phyloP scores from a whole-genome alignment of 2,113 vertebrate genomes.

The Speoplatyrhinus poulsoni region DNA sequence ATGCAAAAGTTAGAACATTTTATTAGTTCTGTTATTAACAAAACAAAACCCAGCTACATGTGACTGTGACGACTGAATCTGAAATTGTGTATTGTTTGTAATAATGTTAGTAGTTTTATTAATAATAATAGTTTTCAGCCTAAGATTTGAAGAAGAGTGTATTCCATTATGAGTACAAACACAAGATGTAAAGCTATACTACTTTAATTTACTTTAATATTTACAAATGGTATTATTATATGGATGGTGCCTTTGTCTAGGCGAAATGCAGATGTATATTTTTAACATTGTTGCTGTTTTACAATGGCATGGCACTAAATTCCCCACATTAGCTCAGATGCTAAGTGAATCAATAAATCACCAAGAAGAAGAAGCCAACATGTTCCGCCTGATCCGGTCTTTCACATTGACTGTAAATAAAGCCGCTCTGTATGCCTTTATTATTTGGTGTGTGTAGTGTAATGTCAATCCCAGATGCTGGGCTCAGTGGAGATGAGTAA shows the following conservation, averaged over 20 bases:
- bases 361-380: neutral
- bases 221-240: neutral
- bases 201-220: neutral
- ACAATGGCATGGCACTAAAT: neutral
- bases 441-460: slow-evolving; percentile 39
- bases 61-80: neutral
- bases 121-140: too few species aligned
- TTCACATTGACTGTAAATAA: slow-evolving; percentile 31
- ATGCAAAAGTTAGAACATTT: neutral
- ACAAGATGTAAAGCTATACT: neutral
- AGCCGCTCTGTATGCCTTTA: slow-evolving; percentile 7
- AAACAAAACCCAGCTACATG: neutral
- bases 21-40: neutral
- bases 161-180: neutral
- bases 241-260: too few species aligned
- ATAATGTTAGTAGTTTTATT: too few species aligned
- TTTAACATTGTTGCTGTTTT: neutral
- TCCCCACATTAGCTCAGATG: neutral
- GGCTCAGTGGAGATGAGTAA: slow-evolving; percentile 1
- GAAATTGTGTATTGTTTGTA: neutral
- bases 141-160: neutral
- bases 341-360: neutral
- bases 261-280: too few species aligned
- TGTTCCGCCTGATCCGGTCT: slow-evolving; percentile 25
- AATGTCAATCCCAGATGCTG: slow-evolving; percentile 42